A percentile compares a stretch with the other conserved stretches of the same genome.
These are phyloP conservation scores for Trachemys scripta DNA, from an alignment of 2,113 vertebrate species.

Conservation along the genomic window DNA sequence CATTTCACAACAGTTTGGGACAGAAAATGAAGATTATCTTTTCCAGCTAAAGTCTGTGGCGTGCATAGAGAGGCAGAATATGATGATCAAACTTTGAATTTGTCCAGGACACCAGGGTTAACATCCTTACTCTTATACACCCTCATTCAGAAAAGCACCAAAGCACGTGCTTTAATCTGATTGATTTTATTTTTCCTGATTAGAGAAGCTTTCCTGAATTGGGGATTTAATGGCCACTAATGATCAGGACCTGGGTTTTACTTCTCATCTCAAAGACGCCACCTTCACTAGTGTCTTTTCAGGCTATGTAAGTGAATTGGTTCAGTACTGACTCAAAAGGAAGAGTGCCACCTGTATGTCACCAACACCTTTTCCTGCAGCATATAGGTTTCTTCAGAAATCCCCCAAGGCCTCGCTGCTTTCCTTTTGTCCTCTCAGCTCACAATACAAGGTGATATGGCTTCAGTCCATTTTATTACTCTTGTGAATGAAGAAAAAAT, in stretches of 20 bases:
- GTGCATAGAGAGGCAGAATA: not conserved
- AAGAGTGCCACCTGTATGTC: not conserved
- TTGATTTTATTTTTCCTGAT: constrained; percentile 2
- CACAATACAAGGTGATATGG: not conserved
- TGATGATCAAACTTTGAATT: not conserved
- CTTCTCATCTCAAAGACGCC: not conserved
- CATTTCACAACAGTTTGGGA: not conserved
- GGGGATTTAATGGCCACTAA: not conserved
- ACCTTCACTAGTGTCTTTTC: not conserved
- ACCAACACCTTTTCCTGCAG: not conserved
- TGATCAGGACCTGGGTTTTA: not conserved
- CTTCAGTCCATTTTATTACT: not conserved
- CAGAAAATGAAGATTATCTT: not conserved
- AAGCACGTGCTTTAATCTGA: not conserved
- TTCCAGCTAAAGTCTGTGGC: not conserved
- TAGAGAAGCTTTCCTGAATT: not conserved
- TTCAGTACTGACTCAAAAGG: not conserved
- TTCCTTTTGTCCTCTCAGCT: not conserved
- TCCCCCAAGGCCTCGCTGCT: not conserved
- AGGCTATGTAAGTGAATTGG: not conserved
- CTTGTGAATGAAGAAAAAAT: not conserved
- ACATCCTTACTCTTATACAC: not conserved
- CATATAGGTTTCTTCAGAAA: not conserved
- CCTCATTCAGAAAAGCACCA: not conserved
- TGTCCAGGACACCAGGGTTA: not conserved